A percentile compares a stretch with the other conserved stretches of the same genome.
Evolutionary conservation across 2,888 invertebrate genomes (phyloP).

Genomic region (Leptopilina myrica): DNA sequence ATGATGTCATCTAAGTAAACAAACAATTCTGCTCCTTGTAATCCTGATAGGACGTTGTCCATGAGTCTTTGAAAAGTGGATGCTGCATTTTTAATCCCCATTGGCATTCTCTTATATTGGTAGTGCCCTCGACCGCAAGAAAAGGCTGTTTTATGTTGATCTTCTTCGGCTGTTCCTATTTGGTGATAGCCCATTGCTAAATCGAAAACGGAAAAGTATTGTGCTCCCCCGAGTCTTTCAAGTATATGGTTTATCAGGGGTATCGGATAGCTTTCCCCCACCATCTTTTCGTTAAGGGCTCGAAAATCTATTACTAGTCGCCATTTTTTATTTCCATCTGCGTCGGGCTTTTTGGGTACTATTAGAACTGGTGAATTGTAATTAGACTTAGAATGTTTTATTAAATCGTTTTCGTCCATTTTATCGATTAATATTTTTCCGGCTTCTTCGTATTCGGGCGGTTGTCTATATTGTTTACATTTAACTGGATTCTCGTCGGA

Average conservation of each 20-base stretch:
- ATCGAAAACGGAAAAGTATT: not conserved
- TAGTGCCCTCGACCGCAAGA: not conserved
- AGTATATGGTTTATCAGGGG: not conserved
- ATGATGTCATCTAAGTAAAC: too few relatives aligned
- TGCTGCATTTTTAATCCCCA: not conserved
- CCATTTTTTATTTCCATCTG: too few relatives aligned
- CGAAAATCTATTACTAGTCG: too few relatives aligned
- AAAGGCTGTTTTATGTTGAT: not conserved
- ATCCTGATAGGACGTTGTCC: too few relatives aligned
- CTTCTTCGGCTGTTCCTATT: not conserved
- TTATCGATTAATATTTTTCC: not conserved
- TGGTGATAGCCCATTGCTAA: not conserved
- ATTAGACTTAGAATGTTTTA: not conserved
- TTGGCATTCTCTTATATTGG: constrained; percentile 14
- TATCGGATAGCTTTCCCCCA: not conserved
- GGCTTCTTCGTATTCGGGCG: not conserved
- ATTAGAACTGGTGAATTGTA: not conserved
- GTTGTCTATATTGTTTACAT: not conserved
- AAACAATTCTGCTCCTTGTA: too few relatives aligned
- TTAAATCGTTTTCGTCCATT: not conserved
- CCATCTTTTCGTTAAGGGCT: not conserved
- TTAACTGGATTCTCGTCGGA: not conserved
- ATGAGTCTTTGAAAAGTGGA: not conserved
- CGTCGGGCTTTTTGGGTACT: too few relatives aligned
- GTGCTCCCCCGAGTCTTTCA: constrained; percentile 35